These are phyloP conservation scores for Acleris literana DNA, from an alignment of 2,888 invertebrate species.

Conservation along the genomic window DNA sequence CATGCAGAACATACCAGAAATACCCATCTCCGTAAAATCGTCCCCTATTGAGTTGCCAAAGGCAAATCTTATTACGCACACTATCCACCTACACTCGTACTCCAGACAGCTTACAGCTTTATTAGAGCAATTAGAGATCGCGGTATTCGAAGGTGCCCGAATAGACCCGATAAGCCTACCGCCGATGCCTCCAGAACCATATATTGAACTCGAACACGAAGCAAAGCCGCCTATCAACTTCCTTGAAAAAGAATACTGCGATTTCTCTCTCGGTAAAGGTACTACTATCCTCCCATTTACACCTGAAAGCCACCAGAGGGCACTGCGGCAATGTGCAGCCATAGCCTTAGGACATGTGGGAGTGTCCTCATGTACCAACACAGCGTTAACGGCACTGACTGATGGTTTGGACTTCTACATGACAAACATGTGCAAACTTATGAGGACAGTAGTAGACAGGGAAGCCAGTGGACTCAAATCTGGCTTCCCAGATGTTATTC, in stretches of 20 bases:
- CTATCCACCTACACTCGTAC: conserved; percentile 72
- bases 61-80: conserved; percentile 75
- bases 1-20: conserved; percentile 79
- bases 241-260: conserved; percentile 70
- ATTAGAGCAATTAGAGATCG: conserved; percentile 66
- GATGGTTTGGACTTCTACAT: conserved; percentile 72
- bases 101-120: conserved; percentile 65
- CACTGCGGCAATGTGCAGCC: conserved; percentile 73
- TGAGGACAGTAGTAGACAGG: conserved; percentile 69
- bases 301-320: conserved; percentile 74
- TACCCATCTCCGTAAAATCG: conserved; percentile 74
- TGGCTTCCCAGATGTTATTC: conserved; percentile 74
- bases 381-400: conserved; percentile 66
- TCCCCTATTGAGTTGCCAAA: conserved; percentile 74
- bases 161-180: conserved; percentile 67
- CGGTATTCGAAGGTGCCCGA: conserved; percentile 63
- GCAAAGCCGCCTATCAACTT: conserved; percentile 68
- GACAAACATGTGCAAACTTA: conserved; percentile 72
- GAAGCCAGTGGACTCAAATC: conserved; percentile 71
- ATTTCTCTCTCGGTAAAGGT: conserved; percentile 74
- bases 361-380: conserved; percentile 66
- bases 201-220: conserved; percentile 62
- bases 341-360: conserved; percentile 75
- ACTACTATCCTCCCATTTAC: conserved; percentile 71
- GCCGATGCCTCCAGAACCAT: conserved; percentile 63